phyloP scores from a whole-genome alignment of 2,888 invertebrate genomes.

The Julus scanicus region DNA sequence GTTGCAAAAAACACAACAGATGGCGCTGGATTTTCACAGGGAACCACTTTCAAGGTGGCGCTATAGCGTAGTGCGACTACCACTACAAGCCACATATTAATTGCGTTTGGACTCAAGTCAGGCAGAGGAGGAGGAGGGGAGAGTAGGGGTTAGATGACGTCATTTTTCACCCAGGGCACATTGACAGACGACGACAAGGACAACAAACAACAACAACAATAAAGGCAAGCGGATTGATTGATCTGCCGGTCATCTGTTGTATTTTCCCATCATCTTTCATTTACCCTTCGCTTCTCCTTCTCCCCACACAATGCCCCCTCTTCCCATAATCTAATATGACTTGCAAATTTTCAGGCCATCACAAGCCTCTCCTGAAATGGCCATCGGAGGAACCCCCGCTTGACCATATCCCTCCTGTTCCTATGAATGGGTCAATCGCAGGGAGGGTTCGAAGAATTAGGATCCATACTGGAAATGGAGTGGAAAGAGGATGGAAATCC shows the following conservation, averaged over 20 bases:
- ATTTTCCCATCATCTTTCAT: conserved; percentile 44
- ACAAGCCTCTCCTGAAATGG: background rate
- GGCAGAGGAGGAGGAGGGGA: background rate
- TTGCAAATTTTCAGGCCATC: conserved; percentile 24
- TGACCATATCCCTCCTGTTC: conserved; percentile 22
- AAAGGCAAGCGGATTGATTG: conserved; percentile 9
- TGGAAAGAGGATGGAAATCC: conserved; percentile 45
- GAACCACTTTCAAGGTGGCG: background rate
- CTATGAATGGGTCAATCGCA: conserved; percentile 19
- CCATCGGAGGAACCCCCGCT: background rate
- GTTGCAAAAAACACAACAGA: no score
- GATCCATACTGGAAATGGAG: conserved; percentile 45
- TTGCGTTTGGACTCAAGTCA: background rate
- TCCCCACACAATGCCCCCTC: background rate
- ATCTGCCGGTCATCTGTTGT: conserved; percentile 36
- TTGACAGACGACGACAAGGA: conserved; percentile 10
- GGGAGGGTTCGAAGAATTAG: conserved; percentile 36
- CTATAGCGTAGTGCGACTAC: background rate
- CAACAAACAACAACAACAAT: conserved; percentile 18
- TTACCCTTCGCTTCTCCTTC: background rate
- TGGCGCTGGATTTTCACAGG: no score
- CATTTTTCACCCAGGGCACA: background rate
- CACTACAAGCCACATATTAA: background rate
- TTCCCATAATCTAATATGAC: background rate
- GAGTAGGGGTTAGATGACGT: background rate